Conservation (phyloP, 2,888 invertebrate species). For the Aromia moschata region DNA sequence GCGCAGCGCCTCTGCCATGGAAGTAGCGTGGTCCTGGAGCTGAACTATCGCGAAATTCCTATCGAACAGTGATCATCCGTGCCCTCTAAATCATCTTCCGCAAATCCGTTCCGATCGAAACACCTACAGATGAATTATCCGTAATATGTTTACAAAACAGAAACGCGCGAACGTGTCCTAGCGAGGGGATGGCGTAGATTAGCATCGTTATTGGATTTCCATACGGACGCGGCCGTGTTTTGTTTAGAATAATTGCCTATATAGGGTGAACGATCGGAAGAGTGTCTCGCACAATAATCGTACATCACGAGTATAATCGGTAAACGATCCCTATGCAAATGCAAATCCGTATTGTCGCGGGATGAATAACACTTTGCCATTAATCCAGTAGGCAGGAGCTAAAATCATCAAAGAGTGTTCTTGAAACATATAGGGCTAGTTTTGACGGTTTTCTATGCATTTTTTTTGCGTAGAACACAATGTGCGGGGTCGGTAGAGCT, state of each 20-base stretch:
- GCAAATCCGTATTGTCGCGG: too few relatives aligned
- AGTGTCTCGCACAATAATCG: slow-evolving; percentile 3
- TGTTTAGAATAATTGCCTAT: slow-evolving; percentile 15
- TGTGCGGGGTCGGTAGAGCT: too few relatives aligned
- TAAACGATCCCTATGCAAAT: slow-evolving; percentile 1
- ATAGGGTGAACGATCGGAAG: slow-evolving; percentile 1
- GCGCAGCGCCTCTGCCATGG: too few relatives aligned
- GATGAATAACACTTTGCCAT: too few relatives aligned
- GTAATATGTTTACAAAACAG: slow-evolving; percentile 21
- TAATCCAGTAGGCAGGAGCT: too few relatives aligned
- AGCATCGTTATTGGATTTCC: slow-evolving; percentile 25
- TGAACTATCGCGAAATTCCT: not conserved
- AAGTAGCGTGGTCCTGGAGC: too few relatives aligned
- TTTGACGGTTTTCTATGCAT: too few relatives aligned
- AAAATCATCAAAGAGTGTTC: too few relatives aligned
- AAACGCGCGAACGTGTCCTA: slow-evolving; percentile 9
- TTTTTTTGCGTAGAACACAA: too few relatives aligned
- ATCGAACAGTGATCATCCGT: slow-evolving; percentile 13
- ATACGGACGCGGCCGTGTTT: slow-evolving; percentile 7
- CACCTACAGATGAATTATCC: slow-evolving; percentile 15
- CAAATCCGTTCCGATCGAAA: slow-evolving; percentile 7
- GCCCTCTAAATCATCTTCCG: slow-evolving; percentile 11
- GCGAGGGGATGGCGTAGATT: slow-evolving; percentile 7
- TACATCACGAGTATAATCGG: not conserved
- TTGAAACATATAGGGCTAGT: too few relatives aligned